Evolutionary conservation across 2,797 vertebrate genomes (phyloP).

Genomic region (Gymnothorax reevesii): DNA sequence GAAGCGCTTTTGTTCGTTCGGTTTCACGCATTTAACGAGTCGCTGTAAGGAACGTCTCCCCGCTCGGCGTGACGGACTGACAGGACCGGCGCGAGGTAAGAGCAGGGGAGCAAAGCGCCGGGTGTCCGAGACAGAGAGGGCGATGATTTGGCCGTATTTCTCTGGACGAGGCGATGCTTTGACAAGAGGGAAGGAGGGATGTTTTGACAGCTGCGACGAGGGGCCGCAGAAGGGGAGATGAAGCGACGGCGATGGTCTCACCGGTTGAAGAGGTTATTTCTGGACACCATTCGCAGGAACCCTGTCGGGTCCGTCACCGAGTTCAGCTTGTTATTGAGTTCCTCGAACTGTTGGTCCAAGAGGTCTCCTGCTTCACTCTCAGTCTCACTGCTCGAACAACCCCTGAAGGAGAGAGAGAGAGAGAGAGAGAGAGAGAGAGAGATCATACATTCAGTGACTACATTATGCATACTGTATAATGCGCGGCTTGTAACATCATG

Average conservation of each 20-base stretch:
- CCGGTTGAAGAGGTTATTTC: slow-evolving; percentile 96
- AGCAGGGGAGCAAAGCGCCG: neutral
- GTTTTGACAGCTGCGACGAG: neutral
- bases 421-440: slow-evolving; percentile 34
- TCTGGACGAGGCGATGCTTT: slow-evolving; percentile 21
- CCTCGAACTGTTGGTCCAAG: slow-evolving; percentile 94
- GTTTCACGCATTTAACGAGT: neutral
- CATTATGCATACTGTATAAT: no score
- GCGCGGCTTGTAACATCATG: no score
- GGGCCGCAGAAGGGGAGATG: neutral
- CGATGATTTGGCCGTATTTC: neutral
- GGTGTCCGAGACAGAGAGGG: neutral
- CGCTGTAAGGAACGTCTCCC: neutral
- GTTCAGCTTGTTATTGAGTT: slow-evolving; percentile 91
- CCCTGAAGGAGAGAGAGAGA: slow-evolving; percentile 62
- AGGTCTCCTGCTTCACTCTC: slow-evolving; percentile 96
- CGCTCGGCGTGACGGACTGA: neutral
- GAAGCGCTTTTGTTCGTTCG: neutral
- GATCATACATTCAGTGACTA: neutral
- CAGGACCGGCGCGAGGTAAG: neutral
- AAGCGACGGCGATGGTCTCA: slow-evolving; percentile 43
- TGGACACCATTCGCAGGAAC: slow-evolving; percentile 95
- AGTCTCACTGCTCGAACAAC: slow-evolving; percentile 91
- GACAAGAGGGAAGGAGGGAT: neutral
- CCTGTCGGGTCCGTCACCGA: slow-evolving; percentile 92